Base-by-base conservation (phyloP, 2,888 invertebrate genomes). In the Himalopsyche tibetana region DNA sequence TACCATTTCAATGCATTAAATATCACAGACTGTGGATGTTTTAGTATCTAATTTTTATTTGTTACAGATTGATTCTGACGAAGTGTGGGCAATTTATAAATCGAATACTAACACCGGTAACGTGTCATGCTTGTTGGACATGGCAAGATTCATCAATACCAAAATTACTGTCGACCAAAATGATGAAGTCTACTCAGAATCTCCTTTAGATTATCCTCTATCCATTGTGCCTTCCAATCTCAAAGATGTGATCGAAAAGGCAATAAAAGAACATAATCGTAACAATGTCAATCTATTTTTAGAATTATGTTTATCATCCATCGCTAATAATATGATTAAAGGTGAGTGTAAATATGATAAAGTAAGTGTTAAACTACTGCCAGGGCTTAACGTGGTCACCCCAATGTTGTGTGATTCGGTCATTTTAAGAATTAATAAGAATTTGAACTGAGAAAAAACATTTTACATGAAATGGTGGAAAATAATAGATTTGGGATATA, bases 311-410 rank as follows among this genome's bases (percentile, higher is more conserved):
- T 91, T 97, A 28, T 95, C 95, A 9, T 93, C 95, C 19, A 94
- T 97, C 93, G 95, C 95, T 6, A 95, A 94, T 89, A 96, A 96
- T 89, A 94, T 96, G 94, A 94, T 94, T 82, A 96, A 95, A 92
- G 95, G 95, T 92, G 90, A 36, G 55, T 51, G 51, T 42, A 42
- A 8, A 15, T 12, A 15, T 5, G 2, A 51, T 51, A 51, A 15
- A 15, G 3, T 15, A 8, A 15, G 0, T 3, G 15, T 51, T 51
- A 6, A 51, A 51, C 12, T 11, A 11, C 3, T 11, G 9, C 45
- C 9, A 45, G 6, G 45, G 11, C 9, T 9, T 45, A 40, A 40
- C 6, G 40, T 40, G 1, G 5, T 40, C 40, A 40, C 40, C 40
- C 5, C 0, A 6, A 1, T 6, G 6, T 40, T 6, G 40, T 45